Evolutionary conservation across 2,888 invertebrate species (phyloP).

Genomic region (Pecten maximus): DNA sequence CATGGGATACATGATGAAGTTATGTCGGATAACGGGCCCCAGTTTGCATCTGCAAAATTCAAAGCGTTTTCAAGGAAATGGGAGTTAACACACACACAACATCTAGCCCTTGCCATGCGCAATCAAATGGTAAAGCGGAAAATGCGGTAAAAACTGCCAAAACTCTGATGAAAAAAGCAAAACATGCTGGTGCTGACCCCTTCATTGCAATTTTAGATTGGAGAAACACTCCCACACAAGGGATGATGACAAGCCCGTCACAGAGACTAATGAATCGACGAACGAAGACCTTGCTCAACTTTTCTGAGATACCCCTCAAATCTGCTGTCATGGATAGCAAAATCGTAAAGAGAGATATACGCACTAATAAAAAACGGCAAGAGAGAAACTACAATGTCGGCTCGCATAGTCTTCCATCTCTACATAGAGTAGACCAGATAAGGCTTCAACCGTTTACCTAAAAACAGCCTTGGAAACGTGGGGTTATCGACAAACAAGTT

Average conservation of each 20-base stretch:
- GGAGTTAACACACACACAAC: slow-evolving; percentile 41
- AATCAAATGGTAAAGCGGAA: slow-evolving; percentile 47
- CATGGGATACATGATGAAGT: slow-evolving; percentile 53
- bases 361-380: too few relatives aligned
- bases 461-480: too few relatives aligned
- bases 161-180: slow-evolving; percentile 37
- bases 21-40: slow-evolving; percentile 54
- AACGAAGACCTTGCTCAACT: too few relatives aligned
- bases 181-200: background rate
- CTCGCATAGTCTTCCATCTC: too few relatives aligned
- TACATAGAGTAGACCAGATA: too few relatives aligned
- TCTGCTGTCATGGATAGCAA: too few relatives aligned
- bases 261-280: slow-evolving; percentile 38
- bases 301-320: too few relatives aligned
- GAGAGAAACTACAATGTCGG: too few relatives aligned
- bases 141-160: slow-evolving; percentile 45
- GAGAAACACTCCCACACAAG: slow-evolving; percentile 41
- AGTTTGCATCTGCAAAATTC: slow-evolving; percentile 37
- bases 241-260: slow-evolving; percentile 39
- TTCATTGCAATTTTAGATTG: slow-evolving; percentile 43
- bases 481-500: too few relatives aligned
- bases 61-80: slow-evolving; percentile 27
- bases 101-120: slow-evolving; percentile 41
- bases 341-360: too few relatives aligned
- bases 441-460: too few relatives aligned